These are phyloP conservation scores for Noctilio leporinus DNA, from an alignment of 2,113 vertebrate genomes.

Conservation along the genomic window DNA sequence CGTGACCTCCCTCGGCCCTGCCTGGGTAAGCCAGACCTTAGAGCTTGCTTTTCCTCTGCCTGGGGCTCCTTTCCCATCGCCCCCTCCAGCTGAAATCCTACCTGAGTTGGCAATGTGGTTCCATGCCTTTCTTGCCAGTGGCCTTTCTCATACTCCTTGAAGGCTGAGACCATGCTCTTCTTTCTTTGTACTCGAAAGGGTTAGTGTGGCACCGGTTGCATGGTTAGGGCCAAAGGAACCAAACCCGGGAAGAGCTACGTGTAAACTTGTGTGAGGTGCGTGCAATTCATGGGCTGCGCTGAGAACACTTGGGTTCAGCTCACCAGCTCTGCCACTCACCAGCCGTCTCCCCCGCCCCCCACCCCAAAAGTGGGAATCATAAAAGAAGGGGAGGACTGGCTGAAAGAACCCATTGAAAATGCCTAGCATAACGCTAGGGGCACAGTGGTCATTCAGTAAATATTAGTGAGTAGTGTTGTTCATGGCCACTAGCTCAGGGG, in stretches of 20 bases:
- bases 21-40: neutral
- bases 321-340: neutral
- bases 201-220: rapidly evolving
- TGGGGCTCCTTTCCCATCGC: neutral
- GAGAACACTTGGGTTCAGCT: neutral
- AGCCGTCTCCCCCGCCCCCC: neutral
- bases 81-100: neutral
- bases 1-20: neutral
- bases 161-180: neutral
- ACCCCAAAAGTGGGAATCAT: neutral
- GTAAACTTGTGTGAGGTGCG: neutral
- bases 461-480: neutral
- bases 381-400: neutral
- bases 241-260: neutral
- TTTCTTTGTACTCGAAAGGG: neutral
- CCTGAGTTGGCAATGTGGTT: neutral
- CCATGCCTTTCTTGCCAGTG: neutral
- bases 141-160: neutral
- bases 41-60: neutral
- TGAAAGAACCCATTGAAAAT: neutral
- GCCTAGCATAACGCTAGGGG: neutral
- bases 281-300: neutral
- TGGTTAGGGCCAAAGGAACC: neutral
- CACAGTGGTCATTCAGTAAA: neutral
- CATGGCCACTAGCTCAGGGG: neutral